Conservation (phyloP, 1,140 invertebrate genomes). For the Araneus ventricosus region DNA sequence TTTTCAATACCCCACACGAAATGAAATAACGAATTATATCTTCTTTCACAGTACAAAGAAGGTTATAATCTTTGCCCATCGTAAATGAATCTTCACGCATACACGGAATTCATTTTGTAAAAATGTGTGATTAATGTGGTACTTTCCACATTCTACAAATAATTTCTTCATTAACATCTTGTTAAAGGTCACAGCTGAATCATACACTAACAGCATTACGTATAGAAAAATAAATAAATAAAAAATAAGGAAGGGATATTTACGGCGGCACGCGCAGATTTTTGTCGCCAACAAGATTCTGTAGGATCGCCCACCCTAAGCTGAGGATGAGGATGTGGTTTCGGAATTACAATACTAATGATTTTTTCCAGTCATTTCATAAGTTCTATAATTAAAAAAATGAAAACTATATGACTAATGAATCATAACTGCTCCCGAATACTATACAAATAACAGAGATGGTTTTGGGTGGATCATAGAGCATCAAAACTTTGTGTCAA, state of each 20-base stretch:
- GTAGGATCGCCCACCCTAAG: neutral
- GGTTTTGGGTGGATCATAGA: neutral
- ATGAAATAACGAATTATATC: no score
- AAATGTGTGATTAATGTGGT: no score
- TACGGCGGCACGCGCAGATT: neutral
- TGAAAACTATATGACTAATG: constrained; percentile 14
- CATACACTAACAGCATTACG: no score
- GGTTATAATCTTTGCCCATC: no score
- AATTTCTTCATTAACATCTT: no score
- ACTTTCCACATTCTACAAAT: no score
- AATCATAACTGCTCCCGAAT: constrained; percentile 1
- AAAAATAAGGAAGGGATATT: neutral
- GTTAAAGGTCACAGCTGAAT: no score
- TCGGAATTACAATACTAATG: constrained; percentile 1
- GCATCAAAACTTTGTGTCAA: constrained; percentile 4
- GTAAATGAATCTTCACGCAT: no score
- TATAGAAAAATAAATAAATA: no score
- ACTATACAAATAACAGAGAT: neutral
- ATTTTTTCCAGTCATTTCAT: constrained; percentile 6
- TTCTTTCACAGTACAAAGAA: no score
- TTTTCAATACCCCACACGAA: no score
- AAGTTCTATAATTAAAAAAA: constrained; percentile 6
- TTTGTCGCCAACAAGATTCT: neutral
- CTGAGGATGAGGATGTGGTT: neutral
- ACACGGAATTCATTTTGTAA: no score